These are phyloP conservation scores for Colletes gigas DNA, from an alignment of 1,140 invertebrate species.

Conservation along the genomic window DNA sequence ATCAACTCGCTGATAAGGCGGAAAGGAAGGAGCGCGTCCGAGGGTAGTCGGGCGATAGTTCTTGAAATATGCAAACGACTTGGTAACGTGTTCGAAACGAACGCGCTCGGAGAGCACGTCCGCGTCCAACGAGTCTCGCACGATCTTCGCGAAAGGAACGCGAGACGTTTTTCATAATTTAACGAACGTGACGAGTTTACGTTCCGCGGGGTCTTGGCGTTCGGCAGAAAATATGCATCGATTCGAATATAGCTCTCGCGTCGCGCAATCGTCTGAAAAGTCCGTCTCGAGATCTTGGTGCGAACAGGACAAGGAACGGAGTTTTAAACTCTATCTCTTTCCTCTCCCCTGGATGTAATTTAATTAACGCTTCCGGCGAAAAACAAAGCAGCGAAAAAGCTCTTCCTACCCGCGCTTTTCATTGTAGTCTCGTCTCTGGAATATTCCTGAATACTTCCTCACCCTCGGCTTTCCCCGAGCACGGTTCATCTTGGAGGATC, in stretches of 20 bases:
- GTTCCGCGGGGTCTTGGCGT: neutral
- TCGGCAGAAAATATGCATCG: neutral
- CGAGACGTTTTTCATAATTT: neutral
- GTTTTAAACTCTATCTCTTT: conserved; percentile 29
- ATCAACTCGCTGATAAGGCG: neutral
- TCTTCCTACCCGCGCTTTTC: conserved; percentile 5
- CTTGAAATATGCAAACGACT: conserved; percentile 1
- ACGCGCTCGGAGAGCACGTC: too few species aligned
- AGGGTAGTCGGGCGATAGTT: neutral
- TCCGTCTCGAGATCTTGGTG: neutral
- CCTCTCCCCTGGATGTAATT: conserved; percentile 35
- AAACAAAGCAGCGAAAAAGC: conserved; percentile 39
- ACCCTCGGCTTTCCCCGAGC: neutral
- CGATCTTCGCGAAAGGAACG: too few species aligned
- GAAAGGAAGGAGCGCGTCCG: conserved; percentile 9
- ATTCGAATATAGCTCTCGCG: neutral
- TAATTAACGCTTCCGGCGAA: conserved; percentile 55
- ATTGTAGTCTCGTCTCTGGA: neutral
- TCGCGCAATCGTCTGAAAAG: neutral
- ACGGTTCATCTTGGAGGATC: conserved; percentile 16
- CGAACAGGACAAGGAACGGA: neutral
- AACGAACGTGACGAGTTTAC: neutral
- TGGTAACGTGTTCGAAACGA: too few species aligned
- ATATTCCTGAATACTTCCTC: neutral
- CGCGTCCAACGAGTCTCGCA: too few species aligned